Base-by-base conservation (phyloP, 1,140 invertebrate species). In the Drosophila arizonae region DNA sequence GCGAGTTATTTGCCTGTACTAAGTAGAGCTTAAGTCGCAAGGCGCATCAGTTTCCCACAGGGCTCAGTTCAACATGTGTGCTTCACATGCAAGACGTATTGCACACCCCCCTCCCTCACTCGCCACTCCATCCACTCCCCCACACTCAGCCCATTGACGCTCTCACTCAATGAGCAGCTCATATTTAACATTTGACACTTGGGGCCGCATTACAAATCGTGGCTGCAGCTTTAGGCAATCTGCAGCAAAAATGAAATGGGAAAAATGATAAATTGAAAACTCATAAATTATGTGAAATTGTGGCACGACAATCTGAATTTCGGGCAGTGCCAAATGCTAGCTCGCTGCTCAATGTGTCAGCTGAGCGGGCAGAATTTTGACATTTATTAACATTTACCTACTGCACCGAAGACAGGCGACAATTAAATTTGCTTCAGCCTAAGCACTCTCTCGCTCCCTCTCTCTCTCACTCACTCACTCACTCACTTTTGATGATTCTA, bases 201-300 rank as follows among this genome's bases (percentile, higher is more conserved):
- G 46, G 64, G 45, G 13, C 68, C 63, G 57, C 15, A 41, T 48
- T 54, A 67, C 63, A 72, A 72, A 72, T 74, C 60, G 58, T 48
- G 52, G 17, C 43, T 56, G 71, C 54, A 66, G 41, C 24, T 62
- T 54, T 17, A 1, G 43, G 15, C 43, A 6, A 2, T n/a, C 15
- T 58, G 33, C 21, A 36, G 24, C 28, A 1, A 54, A 51, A 56
- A 15, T 63, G 28, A 21, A 51, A 52, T 45, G 52, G 36, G 30
- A 36, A 45, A 33, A 60, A 64, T 80, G 79, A 88, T 84, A 84
- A 84, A 88, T 88, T 84, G 84, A 88, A 88, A 88, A 80, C 76
- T 88, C 84, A 80, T 88, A 84, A 88, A 88, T 88, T 88, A 82
- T 82, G 67, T 77, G 79, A 82, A 88, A 82, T 82, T 87, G 84